Percentiles rank a stretch among this genome's conserved stretches.
These are phyloP conservation scores for Tromatobia lineatoria DNA, from an alignment of 2,888 invertebrate genomes.

Conservation along the genomic window DNA sequence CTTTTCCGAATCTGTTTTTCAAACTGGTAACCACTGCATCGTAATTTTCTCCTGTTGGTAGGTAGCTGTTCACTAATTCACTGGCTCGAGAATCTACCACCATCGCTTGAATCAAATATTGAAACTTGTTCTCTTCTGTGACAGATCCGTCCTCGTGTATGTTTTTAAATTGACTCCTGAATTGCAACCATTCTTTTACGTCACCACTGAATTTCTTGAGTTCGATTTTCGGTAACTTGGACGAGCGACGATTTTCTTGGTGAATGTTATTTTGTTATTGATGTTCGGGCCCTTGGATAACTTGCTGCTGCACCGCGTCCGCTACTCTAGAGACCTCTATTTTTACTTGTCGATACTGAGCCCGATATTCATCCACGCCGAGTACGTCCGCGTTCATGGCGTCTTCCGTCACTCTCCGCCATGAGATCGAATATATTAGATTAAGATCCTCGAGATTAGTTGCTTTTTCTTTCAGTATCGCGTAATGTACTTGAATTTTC, in stretches of 20 bases:
- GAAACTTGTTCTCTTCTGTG: slow-evolving; percentile 72
- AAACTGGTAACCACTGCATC: slow-evolving; percentile 72
- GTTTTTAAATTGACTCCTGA: slow-evolving; percentile 75
- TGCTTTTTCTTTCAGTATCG: slow-evolving; percentile 32
- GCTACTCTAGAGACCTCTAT: neutral
- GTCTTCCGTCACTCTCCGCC: neutral
- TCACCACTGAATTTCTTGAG: too few species aligned
- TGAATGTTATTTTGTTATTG: too few species aligned
- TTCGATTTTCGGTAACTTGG: slow-evolving; percentile 67
- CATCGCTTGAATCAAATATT: slow-evolving; percentile 73
- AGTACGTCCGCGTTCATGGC: neutral
- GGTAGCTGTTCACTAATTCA: slow-evolving; percentile 74
- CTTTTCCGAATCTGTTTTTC: slow-evolving; percentile 75
- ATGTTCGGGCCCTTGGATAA: too few species aligned
- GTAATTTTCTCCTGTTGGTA: slow-evolving; percentile 75
- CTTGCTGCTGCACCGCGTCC: neutral
- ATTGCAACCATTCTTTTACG: slow-evolving; percentile 74
- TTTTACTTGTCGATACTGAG: neutral
- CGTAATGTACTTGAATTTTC: slow-evolving; percentile 5
- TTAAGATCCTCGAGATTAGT: slow-evolving; percentile 16
- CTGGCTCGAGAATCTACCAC: slow-evolving; percentile 69
- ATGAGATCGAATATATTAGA: slow-evolving; percentile 15
- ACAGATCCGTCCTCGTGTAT: slow-evolving; percentile 71
- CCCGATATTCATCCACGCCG: slow-evolving; percentile 2
- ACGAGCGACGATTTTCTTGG: neutral